Percentiles rank a stretch among this genome's conserved stretches.
These are phyloP conservation scores for Ceyx melanurus DNA, from an alignment of 2,113 vertebrate genomes.

Conservation along the genomic window DNA sequence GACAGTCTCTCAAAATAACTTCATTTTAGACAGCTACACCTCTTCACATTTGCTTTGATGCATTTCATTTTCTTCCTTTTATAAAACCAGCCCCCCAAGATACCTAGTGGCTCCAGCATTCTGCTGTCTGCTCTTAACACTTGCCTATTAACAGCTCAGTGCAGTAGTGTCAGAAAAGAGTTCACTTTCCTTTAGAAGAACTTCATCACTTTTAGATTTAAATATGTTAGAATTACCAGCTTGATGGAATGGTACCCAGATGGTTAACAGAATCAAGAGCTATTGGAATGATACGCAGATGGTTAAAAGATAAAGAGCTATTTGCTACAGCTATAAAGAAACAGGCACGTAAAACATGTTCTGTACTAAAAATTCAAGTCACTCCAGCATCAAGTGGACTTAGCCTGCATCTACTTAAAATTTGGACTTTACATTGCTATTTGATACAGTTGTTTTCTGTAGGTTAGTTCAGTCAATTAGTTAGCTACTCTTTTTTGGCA, in stretches of 20 bases:
- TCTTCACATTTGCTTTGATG: not conserved
- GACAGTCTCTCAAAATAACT: not conserved
- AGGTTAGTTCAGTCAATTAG: slow-evolving; percentile 25
- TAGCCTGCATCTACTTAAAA: slow-evolving; percentile 49
- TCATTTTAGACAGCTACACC: not conserved
- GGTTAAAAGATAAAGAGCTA: not conserved
- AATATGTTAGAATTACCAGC: not conserved
- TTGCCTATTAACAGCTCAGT: not conserved
- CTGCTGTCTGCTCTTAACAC: not conserved
- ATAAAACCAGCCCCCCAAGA: not conserved
- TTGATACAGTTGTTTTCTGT: slow-evolving; percentile 31
- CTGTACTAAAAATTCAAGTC: not conserved
- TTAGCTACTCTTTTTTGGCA: slow-evolving; percentile 29
- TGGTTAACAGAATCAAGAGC: not conserved
- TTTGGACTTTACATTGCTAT: slow-evolving; percentile 17
- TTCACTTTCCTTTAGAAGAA: not conserved
- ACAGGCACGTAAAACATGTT: slow-evolving; percentile 7
- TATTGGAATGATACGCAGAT: not conserved
- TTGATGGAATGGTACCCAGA: not conserved
- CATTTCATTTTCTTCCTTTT: not conserved
- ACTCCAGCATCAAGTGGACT: slow-evolving; percentile 8
- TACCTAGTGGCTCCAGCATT: not conserved
- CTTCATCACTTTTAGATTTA: not conserved
- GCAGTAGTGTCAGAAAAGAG: not conserved
- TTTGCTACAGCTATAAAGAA: not conserved